A percentile compares a stretch with the other conserved stretches of the same genome.
Conservation (phyloP, 2,888 invertebrate species). For the Troglohyphantes excavatus region DNA sequence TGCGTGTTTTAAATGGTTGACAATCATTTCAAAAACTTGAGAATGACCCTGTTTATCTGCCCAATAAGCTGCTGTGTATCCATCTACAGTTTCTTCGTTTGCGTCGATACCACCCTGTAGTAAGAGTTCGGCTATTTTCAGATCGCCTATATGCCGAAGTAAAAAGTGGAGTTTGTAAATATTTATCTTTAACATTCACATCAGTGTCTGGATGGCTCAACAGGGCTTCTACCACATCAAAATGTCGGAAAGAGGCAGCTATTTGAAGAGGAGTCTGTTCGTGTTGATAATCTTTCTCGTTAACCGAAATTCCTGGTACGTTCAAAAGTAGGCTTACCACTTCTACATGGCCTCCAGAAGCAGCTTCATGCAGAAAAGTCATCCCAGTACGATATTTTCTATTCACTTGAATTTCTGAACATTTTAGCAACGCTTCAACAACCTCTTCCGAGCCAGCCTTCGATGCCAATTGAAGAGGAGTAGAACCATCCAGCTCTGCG, state of each 20-base stretch:
- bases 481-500: neutral
- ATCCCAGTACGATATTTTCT: neutral
- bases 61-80: constrained; percentile 20
- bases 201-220: constrained; percentile 36
- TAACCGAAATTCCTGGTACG: constrained; percentile 18
- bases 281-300: constrained; percentile 13
- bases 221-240: neutral
- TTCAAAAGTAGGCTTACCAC: constrained; percentile 6
- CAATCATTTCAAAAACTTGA: neutral
- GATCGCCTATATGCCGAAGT: constrained; percentile 23
- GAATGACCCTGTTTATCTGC: constrained; percentile 3
- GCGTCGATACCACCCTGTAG: neutral
- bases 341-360: neutral
- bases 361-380: neutral
- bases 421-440: constrained; percentile 7
- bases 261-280: constrained; percentile 39
- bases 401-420: constrained; percentile 8
- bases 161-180: constrained; percentile 31
- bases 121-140: neutral
- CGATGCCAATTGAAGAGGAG: constrained; percentile 14
- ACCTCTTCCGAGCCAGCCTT: neutral
- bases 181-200: constrained; percentile 19
- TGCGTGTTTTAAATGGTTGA: neutral
- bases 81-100: neutral
- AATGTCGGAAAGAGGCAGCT: constrained; percentile 9